Evolutionary conservation across 2,797 vertebrate genomes (phyloP).

Genomic region (Scomberomorus guttatus): DNA sequence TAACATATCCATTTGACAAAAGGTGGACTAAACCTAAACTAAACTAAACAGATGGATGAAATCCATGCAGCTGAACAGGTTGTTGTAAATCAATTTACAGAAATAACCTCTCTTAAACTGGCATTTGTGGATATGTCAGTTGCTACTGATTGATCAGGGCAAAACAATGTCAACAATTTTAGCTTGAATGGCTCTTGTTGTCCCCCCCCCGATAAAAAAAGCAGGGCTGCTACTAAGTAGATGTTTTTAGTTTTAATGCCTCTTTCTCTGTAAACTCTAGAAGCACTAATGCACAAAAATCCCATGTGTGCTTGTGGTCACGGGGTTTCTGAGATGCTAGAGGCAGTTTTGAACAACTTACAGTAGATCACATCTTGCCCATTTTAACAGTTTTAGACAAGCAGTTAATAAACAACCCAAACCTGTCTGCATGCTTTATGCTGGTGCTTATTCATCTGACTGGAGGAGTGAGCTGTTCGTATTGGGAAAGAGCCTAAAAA

Average conservation of each 20-base stretch:
- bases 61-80: not conserved
- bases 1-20: not conserved
- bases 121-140: not conserved
- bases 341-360: not conserved
- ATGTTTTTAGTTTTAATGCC: conserved; percentile 33
- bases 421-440: conserved; percentile 33
- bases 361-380: conserved; percentile 20
- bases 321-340: conserved; percentile 37
- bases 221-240: not conserved
- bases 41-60: no score
- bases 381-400: conserved; percentile 41
- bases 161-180: not conserved
- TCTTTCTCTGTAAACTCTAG: conserved; percentile 23
- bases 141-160: not conserved
- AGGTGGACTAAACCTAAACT: not conserved
- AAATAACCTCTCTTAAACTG: not conserved
- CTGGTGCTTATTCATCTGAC: conserved; percentile 37
- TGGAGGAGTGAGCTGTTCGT: conserved; percentile 26
- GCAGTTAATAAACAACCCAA: conserved; percentile 26
- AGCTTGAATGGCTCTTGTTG: not conserved
- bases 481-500: conserved; percentile 14
- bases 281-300: conserved; percentile 22
- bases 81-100: not conserved
- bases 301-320: conserved; percentile 31
- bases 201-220: conserved; percentile 19